Evolutionary conservation across 2,113 vertebrate species (phyloP).

Genomic region (Zosterops borbonicus): DNA sequence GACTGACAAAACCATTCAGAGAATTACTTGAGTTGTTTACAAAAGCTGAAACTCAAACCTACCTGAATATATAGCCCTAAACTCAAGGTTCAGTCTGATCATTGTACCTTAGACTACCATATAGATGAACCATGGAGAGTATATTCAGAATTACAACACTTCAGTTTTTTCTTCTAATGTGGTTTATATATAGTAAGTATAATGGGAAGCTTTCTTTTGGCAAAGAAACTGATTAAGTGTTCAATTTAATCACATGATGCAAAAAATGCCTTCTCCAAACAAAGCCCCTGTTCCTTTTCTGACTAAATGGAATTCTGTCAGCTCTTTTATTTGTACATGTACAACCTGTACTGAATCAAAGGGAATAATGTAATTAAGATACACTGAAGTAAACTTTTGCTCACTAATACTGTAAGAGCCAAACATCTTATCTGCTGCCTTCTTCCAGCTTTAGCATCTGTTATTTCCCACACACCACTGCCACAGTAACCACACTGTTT

Average conservation of each 20-base stretch:
- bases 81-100: not conserved
- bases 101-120: not conserved
- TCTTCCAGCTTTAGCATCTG: not conserved
- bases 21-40: constrained; percentile 53
- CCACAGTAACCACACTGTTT: not conserved
- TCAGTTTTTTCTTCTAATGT: not conserved
- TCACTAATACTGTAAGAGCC: not conserved
- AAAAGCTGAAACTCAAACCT: constrained; percentile 41
- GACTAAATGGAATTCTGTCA: constrained; percentile 8
- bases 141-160: not conserved
- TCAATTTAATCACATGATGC: constrained; percentile 58
- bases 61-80: not conserved
- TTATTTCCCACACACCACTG: not conserved
- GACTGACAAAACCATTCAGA: not conserved
- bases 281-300: not conserved
- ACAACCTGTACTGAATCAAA: not conserved
- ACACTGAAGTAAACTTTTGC: not conserved
- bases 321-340: not conserved
- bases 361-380: not conserved
- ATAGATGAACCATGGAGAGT: not conserved
- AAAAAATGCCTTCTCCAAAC: constrained; percentile 51
- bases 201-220: constrained; percentile 55
- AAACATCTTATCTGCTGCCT: not conserved
- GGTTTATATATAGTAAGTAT: constrained; percentile 39
- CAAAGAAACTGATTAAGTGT: constrained; percentile 62